phyloP scores from a whole-genome alignment of 1,140 invertebrate genomes.

The Melitaea cinxia region DNA sequence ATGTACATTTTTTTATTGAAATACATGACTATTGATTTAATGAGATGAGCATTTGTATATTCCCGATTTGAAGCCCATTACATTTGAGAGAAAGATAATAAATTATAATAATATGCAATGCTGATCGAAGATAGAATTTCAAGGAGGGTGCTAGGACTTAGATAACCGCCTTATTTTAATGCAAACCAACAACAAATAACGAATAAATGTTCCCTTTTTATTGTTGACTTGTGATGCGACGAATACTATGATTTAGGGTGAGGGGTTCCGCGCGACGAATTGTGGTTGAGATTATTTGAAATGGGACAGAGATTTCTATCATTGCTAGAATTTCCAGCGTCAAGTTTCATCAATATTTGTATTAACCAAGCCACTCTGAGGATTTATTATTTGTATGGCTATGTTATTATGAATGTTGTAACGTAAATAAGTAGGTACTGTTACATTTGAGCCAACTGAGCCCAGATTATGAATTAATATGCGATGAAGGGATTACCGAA shows the following conservation, averaged over 20 bases:
- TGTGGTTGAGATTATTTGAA: slow-evolving; percentile 72
- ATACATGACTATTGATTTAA: slow-evolving; percentile 41
- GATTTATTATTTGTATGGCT: slow-evolving; percentile 6
- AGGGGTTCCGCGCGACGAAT: slow-evolving; percentile 69
- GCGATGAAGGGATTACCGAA: slow-evolving; percentile 30
- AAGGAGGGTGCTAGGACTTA: slow-evolving; percentile 63
- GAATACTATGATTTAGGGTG: slow-evolving; percentile 76
- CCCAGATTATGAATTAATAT: slow-evolving; percentile 41
- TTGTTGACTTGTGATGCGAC: slow-evolving; percentile 71
- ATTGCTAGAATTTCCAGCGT: slow-evolving; percentile 63
- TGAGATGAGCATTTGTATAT: slow-evolving; percentile 60
- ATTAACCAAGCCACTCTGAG: slow-evolving; percentile 37
- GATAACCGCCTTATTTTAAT: slow-evolving; percentile 75
- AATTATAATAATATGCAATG: slow-evolving; percentile 79
- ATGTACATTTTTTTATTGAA: not conserved
- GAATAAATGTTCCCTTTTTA: slow-evolving; percentile 79
- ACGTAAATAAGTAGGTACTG: slow-evolving; percentile 26
- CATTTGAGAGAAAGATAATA: slow-evolving; percentile 68
- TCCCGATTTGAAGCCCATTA: slow-evolving; percentile 49
- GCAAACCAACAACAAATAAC: slow-evolving; percentile 78
- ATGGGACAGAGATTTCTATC: slow-evolving; percentile 68
- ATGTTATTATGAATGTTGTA: slow-evolving; percentile 3
- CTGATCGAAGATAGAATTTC: slow-evolving; percentile 72
- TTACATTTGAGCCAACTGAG: slow-evolving; percentile 35
- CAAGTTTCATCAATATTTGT: slow-evolving; percentile 68